Percentiles rank a stretch among this genome's conserved stretches.
These are phyloP conservation scores for Adrianichthys oophorus DNA, from an alignment of 2,797 vertebrate species.

Conservation along the genomic window DNA sequence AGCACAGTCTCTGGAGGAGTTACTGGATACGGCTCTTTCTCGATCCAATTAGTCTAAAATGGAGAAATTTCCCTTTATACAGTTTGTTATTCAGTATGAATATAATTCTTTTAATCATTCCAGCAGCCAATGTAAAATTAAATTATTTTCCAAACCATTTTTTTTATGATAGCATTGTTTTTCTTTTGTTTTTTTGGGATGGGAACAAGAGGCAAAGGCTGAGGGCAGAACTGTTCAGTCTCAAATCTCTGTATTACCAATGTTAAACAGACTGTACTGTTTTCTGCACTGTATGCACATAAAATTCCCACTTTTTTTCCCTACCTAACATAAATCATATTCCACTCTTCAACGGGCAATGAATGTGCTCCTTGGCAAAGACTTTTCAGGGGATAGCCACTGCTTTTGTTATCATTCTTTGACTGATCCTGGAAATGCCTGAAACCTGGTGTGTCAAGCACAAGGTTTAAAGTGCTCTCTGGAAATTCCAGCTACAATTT, in stretches of 20 bases:
- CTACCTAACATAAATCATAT: conserved; percentile 17
- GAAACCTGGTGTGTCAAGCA: conserved; percentile 23
- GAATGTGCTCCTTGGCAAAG: conserved; percentile 60
- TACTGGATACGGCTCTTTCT: conserved; percentile 61
- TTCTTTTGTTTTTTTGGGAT: conserved; percentile 26
- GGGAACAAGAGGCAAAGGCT: conserved; percentile 13
- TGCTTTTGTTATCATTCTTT: conserved; percentile 4
- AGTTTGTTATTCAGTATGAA: conserved; percentile 21
- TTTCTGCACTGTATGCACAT: conserved; percentile 38
- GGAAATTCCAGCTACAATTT: conserved; percentile 18
- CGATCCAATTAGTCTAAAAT: conserved; percentile 65
- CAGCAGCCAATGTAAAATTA: conserved; percentile 30
- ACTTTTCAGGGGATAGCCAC: conserved; percentile 44
- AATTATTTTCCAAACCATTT: neutral
- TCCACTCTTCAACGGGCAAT: conserved; percentile 29
- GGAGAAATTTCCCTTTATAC: neutral
- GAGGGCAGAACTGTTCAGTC: conserved; percentile 30
- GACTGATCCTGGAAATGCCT: conserved; percentile 13
- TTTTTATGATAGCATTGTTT: conserved; percentile 29
- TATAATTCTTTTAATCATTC: conserved; percentile 25
- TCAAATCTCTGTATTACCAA: conserved; percentile 27
- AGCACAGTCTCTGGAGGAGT: conserved; percentile 72
- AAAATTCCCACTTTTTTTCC: conserved; percentile 12
- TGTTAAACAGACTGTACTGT: conserved; percentile 21
- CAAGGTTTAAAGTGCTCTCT: conserved; percentile 18